Evolutionary conservation across 2,113 vertebrate species (phyloP), one percentile per base, ranked within the genome.

Genomic region (Eupsittula cactorum): DNA sequence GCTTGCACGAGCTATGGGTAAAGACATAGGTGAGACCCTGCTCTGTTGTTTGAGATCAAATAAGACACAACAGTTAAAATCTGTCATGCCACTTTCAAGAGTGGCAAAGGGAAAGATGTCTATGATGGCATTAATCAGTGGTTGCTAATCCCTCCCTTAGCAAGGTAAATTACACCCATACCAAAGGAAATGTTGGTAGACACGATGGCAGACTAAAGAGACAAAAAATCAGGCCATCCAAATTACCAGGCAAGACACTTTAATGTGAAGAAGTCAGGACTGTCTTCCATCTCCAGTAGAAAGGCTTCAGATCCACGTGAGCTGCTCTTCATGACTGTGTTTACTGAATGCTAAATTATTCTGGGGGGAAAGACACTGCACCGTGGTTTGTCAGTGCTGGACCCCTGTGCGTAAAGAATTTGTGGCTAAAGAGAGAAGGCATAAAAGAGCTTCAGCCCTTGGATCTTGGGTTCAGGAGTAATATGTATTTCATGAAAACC

Each of bases 1-100:
- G 1, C 98, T 99, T 20, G 98, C 99, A 17, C 93, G 27, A 28
- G 99, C 98, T 83, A 99, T 99, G 98, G 97, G 98, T 91, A 98
- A 96, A 97, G 98, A 98, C 83, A 67, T 97, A 69, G 98, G 99
- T 99, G 86, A 96, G 97, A 91, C 70, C 28, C 49, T 46, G 28
- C 50, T 64, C 37, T 52, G 27, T 35, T 83, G 17, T 65, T 47
- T 82, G 85, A 39, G 19, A n/a, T 7, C 9, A 37, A 27, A 9
- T 44, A 37, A 29, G 31, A 68, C 19, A 12, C 12, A 65, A 12
- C 63, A 44, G 37, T 41, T 64, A 11, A 25, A 20, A 37, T 62
- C 44, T 52, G 13, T 17, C 49, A 4, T 25, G 28, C 5, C 4
- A 2, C 55, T 67, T 27, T 14, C 31, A 4, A 5, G 35, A 33